Evolutionary conservation across 2,113 vertebrate species (phyloP).

Genomic region (Seriola dumerili): DNA sequence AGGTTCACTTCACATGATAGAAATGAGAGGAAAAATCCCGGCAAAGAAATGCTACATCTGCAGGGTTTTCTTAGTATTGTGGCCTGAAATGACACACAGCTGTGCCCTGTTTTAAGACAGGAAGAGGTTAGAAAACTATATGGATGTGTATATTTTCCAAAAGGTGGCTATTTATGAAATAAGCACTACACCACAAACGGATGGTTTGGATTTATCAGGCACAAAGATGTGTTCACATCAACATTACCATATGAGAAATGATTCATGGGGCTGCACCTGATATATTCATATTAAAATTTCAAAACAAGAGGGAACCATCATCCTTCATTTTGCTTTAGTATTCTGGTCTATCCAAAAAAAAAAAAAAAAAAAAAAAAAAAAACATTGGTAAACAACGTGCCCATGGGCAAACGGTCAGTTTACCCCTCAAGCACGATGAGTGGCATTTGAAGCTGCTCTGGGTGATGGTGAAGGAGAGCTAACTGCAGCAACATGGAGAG

Average conservation of each 20-base stretch:
- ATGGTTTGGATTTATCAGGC: conserved; percentile 4
- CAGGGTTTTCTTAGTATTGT: conserved; percentile 7
- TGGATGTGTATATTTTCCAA: background rate
- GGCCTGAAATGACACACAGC: conserved; percentile 15
- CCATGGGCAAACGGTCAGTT: background rate
- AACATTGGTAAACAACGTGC: background rate
- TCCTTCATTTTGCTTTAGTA: background rate
- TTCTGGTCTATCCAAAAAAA: background rate
- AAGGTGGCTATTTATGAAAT: background rate
- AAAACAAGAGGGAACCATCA: background rate
- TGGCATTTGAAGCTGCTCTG: conserved; percentile 1
- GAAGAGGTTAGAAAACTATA: background rate
- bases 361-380: background rate
- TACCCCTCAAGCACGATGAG: background rate
- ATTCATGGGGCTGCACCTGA: background rate
- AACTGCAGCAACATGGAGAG: background rate
- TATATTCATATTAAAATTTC: background rate
- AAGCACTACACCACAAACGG: background rate
- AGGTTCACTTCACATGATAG: conserved; percentile 31
- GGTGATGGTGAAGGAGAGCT: background rate
- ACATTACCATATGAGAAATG: background rate
- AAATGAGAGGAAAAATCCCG: conserved; percentile 24
- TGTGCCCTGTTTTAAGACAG: background rate
- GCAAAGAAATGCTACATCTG: conserved; percentile 20
- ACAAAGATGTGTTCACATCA: background rate